A percentile compares a stretch with the other conserved stretches of the same genome.
Conservation (phyloP, 2,888 invertebrate species). For the Plagiodera versicolora region DNA sequence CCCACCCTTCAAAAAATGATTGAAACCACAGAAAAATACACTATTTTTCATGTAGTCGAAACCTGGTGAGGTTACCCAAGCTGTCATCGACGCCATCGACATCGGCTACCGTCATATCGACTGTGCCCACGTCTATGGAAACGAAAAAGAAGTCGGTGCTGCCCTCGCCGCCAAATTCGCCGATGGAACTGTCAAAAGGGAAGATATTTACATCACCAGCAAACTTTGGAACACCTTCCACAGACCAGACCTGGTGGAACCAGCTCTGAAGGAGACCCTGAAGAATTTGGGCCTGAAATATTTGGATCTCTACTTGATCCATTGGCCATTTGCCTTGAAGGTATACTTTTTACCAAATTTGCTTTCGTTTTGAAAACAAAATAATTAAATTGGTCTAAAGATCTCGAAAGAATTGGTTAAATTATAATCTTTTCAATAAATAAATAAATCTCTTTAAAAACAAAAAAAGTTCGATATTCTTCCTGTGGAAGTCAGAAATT, state of each 20-base stretch:
- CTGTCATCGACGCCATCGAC: conserved; percentile 72
- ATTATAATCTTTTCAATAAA: too few relatives aligned
- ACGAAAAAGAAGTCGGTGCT: conserved; percentile 70
- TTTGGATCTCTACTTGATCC: conserved; percentile 61
- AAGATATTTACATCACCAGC: conserved; percentile 69
- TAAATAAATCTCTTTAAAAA: too few relatives aligned
- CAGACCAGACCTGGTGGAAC: conserved; percentile 61
- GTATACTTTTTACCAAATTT: background rate
- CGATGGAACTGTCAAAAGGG: conserved; percentile 61
- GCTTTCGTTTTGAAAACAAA: too few relatives aligned
- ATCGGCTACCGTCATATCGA: conserved; percentile 78
- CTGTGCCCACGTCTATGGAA: conserved; percentile 70
- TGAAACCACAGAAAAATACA: too few relatives aligned
- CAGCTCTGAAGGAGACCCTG: conserved; percentile 53
- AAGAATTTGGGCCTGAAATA: conserved; percentile 58
- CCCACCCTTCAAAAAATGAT: too few relatives aligned
- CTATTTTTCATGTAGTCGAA: conserved; percentile 59
- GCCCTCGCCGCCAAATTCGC: conserved; percentile 32
- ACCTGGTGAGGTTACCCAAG: conserved; percentile 66
- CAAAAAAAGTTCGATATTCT: too few relatives aligned
- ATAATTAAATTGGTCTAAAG: too few relatives aligned
- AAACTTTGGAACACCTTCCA: conserved; percentile 93
- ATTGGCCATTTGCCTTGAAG: conserved; percentile 55
- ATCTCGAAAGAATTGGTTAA: too few relatives aligned
- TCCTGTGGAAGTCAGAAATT: too few relatives aligned